Conservation (phyloP, 1,140 invertebrate species). For the Ephestia elutella region DNA sequence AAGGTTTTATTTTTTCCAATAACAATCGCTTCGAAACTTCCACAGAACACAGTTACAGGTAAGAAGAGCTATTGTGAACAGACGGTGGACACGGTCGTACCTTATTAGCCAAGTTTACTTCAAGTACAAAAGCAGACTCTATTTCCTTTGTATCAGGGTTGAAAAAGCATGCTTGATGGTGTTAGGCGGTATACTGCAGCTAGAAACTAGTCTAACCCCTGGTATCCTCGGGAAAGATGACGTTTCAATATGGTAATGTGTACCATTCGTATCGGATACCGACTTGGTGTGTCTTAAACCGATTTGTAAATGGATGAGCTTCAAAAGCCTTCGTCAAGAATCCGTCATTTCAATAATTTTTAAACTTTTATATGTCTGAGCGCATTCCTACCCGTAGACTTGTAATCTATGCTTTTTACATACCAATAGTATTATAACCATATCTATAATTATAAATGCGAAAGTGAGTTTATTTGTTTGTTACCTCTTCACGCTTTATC, state of each 20-base stretch:
- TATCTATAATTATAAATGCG: too few relatives aligned
- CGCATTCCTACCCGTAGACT: too few relatives aligned
- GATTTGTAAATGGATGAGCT: too few relatives aligned
- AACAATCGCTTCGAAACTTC: constrained; percentile 7
- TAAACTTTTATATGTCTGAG: too few relatives aligned
- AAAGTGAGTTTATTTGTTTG: too few relatives aligned
- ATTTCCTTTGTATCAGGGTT: neutral
- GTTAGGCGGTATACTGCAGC: neutral
- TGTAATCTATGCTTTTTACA: too few relatives aligned
- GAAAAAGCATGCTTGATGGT: neutral
- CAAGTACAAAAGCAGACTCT: neutral
- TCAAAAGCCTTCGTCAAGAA: too few relatives aligned
- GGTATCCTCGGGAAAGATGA: constrained; percentile 3
- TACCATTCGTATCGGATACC: neutral
- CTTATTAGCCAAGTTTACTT: constrained; percentile 3
- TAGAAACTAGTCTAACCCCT: constrained; percentile 5
- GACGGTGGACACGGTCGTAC: constrained; percentile 4
- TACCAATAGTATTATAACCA: too few relatives aligned
- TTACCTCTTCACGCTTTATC: too few relatives aligned
- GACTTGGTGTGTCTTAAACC: too few relatives aligned
- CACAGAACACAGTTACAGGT: constrained; percentile 3
- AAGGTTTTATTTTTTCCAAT: constrained; percentile 8
- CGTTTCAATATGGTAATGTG: constrained; percentile 4
- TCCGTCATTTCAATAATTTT: too few relatives aligned
- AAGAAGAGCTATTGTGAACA: constrained; percentile 8